Percentiles rank a stretch among this genome's conserved stretches.
phyloP scores from a whole-genome alignment of 2,797 vertebrate species.

The Phyllotis vaccarum region DNA sequence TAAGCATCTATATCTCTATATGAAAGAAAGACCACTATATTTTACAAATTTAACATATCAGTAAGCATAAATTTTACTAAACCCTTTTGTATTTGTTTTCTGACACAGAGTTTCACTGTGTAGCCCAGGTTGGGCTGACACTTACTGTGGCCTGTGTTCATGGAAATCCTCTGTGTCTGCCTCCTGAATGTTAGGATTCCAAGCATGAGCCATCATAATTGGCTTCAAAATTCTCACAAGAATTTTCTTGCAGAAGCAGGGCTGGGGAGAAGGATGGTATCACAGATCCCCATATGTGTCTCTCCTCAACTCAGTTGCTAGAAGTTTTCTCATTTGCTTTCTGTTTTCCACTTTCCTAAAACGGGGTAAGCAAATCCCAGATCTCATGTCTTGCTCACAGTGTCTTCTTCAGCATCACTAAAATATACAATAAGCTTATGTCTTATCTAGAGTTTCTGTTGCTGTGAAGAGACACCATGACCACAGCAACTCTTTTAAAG shows the following conservation, averaged over 20 bases:
- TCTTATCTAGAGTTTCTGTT: not conserved
- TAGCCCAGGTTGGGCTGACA: not conserved
- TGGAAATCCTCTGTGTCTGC: not conserved
- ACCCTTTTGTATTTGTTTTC: not conserved
- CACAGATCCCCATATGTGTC: not conserved
- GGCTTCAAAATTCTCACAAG: not conserved
- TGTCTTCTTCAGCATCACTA: not conserved
- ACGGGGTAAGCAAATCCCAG: slow-evolving; percentile 13
- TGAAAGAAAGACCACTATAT: not conserved
- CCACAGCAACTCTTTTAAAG: not conserved
- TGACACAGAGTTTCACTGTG: not conserved
- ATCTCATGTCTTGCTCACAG: not conserved
- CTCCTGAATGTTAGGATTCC: not conserved
- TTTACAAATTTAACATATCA: not conserved
- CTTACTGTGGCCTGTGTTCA: not conserved
- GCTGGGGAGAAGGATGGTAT: not conserved
- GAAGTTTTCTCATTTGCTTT: not conserved
- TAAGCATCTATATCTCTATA: not conserved
- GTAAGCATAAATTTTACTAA: not conserved
- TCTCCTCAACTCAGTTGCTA: not conserved
- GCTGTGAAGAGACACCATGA: not conserved
- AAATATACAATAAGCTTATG: not conserved
- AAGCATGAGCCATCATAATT: not conserved
- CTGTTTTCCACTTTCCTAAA: not conserved
- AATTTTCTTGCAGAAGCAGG: not conserved